Conservation (phyloP, 2,888 invertebrate species). For the Podabrus alpinus region DNA sequence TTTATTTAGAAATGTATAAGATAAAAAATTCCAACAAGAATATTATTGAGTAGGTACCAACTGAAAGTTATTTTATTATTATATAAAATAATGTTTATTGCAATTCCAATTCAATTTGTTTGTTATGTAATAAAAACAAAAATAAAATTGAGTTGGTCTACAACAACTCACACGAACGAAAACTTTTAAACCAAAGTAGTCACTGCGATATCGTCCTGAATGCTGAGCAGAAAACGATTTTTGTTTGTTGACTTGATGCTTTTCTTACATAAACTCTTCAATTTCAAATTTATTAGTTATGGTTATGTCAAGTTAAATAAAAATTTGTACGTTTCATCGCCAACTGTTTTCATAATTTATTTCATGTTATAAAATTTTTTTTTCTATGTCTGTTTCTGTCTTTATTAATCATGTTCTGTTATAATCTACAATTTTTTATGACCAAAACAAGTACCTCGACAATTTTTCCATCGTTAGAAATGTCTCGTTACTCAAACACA, state of each 20-base stretch:
- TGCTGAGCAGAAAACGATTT: not conserved
- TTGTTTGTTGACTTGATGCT: not conserved
- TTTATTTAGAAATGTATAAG: not conserved
- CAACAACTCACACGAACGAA: slow-evolving; percentile 1
- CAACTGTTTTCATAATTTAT: not conserved
- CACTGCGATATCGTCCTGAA: slow-evolving; percentile 5
- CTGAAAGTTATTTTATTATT: not conserved
- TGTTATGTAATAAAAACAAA: slow-evolving; percentile 11
- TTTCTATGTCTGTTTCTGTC: not conserved
- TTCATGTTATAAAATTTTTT: not conserved
- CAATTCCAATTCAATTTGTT: slow-evolving; percentile 5
- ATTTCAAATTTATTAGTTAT: not conserved
- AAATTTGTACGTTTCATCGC: not conserved
- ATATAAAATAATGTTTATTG: not conserved
- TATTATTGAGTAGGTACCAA: not conserved
- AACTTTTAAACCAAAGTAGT: slow-evolving; percentile 2
- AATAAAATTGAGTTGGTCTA: slow-evolving; percentile 6
- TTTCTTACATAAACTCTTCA: not conserved
- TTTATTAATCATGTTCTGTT: not conserved
- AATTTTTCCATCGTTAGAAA: not conserved
- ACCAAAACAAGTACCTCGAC: not conserved
- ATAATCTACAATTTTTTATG: not conserved
- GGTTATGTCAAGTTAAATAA: not conserved
- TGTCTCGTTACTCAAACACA: not conserved
- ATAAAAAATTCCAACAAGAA: not conserved